phyloP scores from a whole-genome alignment of 2,113 vertebrate genomes.

The Psittacus erithacus region DNA sequence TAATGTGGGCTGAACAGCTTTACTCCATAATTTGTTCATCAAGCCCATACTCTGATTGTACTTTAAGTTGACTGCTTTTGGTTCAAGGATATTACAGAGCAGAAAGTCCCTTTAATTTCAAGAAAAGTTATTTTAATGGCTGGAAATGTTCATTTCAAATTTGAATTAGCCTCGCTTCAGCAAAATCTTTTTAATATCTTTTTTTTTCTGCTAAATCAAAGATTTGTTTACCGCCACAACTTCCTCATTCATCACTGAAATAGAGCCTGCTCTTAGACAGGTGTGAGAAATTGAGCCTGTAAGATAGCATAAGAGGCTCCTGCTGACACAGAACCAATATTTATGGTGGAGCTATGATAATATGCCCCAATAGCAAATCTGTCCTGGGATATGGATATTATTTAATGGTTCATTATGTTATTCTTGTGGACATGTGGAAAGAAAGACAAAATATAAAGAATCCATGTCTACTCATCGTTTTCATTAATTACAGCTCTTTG shows the following conservation, averaged over 20 bases:
- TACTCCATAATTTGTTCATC: background rate
- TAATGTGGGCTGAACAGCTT: background rate
- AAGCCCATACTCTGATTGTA: background rate
- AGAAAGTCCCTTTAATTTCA: constrained; percentile 15
- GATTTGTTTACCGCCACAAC: constrained; percentile 32
- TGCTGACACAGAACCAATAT: background rate
- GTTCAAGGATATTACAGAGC: background rate
- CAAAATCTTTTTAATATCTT: constrained; percentile 32
- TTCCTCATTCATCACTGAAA: constrained; percentile 22
- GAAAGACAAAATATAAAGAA: background rate
- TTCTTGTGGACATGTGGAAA: background rate
- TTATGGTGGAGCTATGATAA: background rate
- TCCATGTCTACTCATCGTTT: background rate
- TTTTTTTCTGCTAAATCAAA: background rate
- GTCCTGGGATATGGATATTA: background rate
- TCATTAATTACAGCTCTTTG: background rate
- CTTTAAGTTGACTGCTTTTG: background rate
- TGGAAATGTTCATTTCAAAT: constrained; percentile 3
- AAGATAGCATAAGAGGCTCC: background rate
- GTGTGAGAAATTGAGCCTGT: background rate
- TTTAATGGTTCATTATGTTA: background rate
- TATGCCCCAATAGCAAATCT: background rate
- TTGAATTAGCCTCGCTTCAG: constrained; percentile 38
- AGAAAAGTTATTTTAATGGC: background rate
- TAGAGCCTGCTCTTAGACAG: background rate